These are phyloP conservation scores for Leptinotarsa defecta DNA, from an alignment of 1,140 invertebrate genomes.

Conservation along the genomic window DNA sequence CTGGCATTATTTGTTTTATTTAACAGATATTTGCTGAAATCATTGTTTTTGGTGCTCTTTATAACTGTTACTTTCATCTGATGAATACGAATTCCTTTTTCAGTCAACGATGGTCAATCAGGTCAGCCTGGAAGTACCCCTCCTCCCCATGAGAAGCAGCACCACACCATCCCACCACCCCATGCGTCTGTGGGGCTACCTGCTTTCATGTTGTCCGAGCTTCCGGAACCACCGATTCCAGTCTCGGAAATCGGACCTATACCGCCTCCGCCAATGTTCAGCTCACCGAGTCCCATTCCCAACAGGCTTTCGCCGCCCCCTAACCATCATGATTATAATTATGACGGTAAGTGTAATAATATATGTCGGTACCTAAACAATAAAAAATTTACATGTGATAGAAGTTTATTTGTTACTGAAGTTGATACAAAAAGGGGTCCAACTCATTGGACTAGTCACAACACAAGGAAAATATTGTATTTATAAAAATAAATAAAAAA, in stretches of 20 bases:
- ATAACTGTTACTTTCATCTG: too few species aligned
- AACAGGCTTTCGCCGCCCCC: slow-evolving; percentile 56
- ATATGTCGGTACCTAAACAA: background rate
- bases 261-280: slow-evolving; percentile 94
- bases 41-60: too few species aligned
- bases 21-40: too few species aligned
- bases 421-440: too few species aligned
- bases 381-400: too few species aligned
- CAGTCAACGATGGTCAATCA: slow-evolving; percentile 61
- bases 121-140: slow-evolving; percentile 62
- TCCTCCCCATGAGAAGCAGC: slow-evolving; percentile 56
- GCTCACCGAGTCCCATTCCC: slow-evolving; percentile 80
- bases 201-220: slow-evolving; percentile 75
- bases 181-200: slow-evolving; percentile 50
- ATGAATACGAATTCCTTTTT: too few species aligned
- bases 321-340: slow-evolving; percentile 63
- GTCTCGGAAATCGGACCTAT: slow-evolving; percentile 92
- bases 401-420: too few species aligned
- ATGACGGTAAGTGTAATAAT: slow-evolving; percentile 62
- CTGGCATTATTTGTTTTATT: too few species aligned
- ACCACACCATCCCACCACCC: slow-evolving; percentile 37
- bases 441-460: too few species aligned
- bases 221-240: slow-evolving; percentile 88
- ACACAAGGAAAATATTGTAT: too few species aligned
- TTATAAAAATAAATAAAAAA: too few species aligned